Percentiles rank a stretch among this genome's conserved stretches.
Conservation (phyloP, 2,888 invertebrate species). For the Ornithoptera priamus region DNA sequence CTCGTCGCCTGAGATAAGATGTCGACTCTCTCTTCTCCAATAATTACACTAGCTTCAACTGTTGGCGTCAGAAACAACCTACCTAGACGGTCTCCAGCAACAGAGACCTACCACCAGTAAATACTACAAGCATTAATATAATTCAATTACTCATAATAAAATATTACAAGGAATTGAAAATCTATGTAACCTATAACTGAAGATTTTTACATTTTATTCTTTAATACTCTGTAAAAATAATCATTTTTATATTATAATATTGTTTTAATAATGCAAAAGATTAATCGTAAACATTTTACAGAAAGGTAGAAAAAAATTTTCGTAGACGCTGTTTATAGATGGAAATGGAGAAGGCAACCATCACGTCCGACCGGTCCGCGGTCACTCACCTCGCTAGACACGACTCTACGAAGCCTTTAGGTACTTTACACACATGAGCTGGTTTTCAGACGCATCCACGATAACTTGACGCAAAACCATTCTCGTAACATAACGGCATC, state of each 20-base stretch:
- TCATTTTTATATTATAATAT: neutral
- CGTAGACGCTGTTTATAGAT: constrained; percentile 48
- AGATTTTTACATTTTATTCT: no score
- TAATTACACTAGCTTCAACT: no score
- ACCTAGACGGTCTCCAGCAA: no score
- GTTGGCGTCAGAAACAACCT: no score
- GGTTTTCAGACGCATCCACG: constrained; percentile 56
- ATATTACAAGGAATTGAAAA: no score
- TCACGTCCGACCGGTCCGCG: constrained; percentile 67
- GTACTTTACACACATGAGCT: constrained; percentile 49
- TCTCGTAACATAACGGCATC: constrained; percentile 18
- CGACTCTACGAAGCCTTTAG: constrained; percentile 40
- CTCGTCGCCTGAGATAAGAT: no score
- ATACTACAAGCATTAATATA: no score
- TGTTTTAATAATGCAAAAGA: neutral
- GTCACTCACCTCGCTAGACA: constrained; percentile 60
- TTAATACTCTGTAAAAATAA: no score
- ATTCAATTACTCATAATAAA: no score
- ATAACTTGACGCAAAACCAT: constrained; percentile 32
- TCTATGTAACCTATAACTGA: no score
- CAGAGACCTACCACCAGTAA: no score
- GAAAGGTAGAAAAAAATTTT: constrained; percentile 37
- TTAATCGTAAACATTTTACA: neutral
- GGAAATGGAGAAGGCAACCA: constrained; percentile 49
- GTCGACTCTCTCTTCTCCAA: no score